These are phyloP conservation scores for Anoplolepis gracilipes DNA, from an alignment of 1,140 invertebrate species.

Conservation along the genomic window DNA sequence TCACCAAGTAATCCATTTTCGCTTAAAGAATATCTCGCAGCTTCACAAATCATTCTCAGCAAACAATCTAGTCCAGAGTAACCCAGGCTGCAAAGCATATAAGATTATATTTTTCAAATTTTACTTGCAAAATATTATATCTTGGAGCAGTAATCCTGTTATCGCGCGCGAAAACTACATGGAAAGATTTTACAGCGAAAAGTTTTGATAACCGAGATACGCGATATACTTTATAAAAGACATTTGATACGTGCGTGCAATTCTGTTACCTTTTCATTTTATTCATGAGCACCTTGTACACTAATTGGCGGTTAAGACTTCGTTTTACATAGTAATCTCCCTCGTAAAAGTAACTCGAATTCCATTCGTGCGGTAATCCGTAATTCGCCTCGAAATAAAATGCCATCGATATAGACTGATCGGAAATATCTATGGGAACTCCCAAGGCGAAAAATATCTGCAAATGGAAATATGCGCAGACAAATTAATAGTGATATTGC, in stretches of 20 bases:
- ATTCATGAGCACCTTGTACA: conserved; percentile 78
- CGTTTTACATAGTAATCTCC: conserved; percentile 69
- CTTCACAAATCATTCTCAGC: conserved; percentile 82
- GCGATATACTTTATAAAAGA: conserved; percentile 13
- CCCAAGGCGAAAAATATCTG: conserved; percentile 84
- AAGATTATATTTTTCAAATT: not conserved
- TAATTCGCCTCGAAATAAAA: conserved; percentile 85
- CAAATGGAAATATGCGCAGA: conserved; percentile 7
- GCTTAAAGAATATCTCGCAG: conserved; percentile 78
- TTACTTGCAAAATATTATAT: not conserved
- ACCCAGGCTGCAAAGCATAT: conserved; percentile 75
- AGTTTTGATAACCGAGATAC: conserved; percentile 7
- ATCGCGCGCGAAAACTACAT: not conserved
- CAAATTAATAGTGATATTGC: not conserved
- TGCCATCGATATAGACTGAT: conserved; percentile 82
- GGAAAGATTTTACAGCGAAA: not conserved
- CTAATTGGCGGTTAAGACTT: conserved; percentile 76
- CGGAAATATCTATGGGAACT: conserved; percentile 81
- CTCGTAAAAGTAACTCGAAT: conserved; percentile 67
- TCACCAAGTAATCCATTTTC: conserved; percentile 83
- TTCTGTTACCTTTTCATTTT: conserved; percentile 79
- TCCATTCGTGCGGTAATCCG: conserved; percentile 75
- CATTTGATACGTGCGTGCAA: not conserved
- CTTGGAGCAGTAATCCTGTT: not conserved
- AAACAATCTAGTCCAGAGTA: conserved; percentile 82